Evolutionary conservation across 2,888 invertebrate species (phyloP).

Genomic region (Selenia dentaria): DNA sequence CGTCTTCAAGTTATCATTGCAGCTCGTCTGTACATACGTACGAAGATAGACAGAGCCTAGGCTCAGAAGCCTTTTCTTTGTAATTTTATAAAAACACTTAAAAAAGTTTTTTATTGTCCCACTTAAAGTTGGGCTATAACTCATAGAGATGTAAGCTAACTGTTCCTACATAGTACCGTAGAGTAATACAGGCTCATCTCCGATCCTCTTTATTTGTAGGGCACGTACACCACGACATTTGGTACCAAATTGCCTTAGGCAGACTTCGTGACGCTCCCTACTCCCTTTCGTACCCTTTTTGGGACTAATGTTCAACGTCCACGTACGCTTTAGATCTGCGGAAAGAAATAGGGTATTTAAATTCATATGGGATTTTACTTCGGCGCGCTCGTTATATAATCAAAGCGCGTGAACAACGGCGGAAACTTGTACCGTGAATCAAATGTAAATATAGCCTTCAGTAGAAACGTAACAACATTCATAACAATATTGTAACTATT

Average conservation of each 20-base stretch:
- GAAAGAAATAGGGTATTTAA: conserved; percentile 58
- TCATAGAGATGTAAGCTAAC: conserved; percentile 23
- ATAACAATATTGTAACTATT: too few species aligned
- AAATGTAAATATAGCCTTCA: neutral
- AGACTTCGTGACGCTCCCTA: conserved; percentile 70
- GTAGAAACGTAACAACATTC: too few species aligned
- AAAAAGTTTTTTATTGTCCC: too few species aligned
- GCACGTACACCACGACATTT: conserved; percentile 81
- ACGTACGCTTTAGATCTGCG: conserved; percentile 63
- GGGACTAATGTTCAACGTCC: conserved; percentile 70
- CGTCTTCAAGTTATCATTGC: too few species aligned
- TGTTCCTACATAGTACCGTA: conserved; percentile 28
- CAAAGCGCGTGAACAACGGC: conserved; percentile 11
- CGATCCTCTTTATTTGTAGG: conserved; percentile 78
- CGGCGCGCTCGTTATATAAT: conserved; percentile 38
- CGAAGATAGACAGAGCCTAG: too few species aligned
- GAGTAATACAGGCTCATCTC: conserved; percentile 55
- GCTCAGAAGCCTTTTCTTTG: too few species aligned
- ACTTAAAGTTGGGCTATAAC: conserved; percentile 16
- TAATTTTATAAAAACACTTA: too few species aligned
- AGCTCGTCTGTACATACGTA: too few species aligned
- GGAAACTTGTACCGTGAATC: neutral
- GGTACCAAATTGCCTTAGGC: conserved; percentile 81
- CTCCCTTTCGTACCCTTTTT: conserved; percentile 64
- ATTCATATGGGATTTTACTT: conserved; percentile 52